These are phyloP conservation scores for Anolis sagrei DNA, from an alignment of 2,113 vertebrate species.

Conservation along the genomic window DNA sequence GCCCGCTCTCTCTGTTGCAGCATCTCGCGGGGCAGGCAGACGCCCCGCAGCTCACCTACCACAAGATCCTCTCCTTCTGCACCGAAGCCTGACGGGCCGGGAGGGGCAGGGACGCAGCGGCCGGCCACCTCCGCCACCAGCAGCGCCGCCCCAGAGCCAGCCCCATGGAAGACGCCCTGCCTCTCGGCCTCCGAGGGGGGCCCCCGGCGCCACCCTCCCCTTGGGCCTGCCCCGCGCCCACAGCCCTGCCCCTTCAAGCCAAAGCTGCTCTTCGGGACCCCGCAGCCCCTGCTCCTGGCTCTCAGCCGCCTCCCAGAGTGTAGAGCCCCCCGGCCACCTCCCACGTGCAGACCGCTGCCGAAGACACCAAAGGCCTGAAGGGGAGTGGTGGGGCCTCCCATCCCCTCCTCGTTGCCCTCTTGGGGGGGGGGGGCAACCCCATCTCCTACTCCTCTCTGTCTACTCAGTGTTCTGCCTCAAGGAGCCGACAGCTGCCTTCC, in stretches of 20 bases:
- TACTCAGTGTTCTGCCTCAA: neutral
- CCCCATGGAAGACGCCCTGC: neutral
- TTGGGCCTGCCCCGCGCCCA: neutral
- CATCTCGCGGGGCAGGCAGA: slow-evolving; percentile 33
- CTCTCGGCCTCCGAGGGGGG: no score
- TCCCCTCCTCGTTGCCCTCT: no score
- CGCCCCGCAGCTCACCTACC: slow-evolving; percentile 61
- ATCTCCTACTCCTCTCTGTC: no score
- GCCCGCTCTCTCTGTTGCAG: slow-evolving; percentile 54
- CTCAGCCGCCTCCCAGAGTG: neutral
- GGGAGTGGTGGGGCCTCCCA: neutral
- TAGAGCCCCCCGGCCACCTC: neutral
- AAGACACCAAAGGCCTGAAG: neutral
- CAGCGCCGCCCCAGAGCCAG: neutral
- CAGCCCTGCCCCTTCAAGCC: neutral
- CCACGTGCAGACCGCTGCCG: neutral
- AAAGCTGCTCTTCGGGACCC: neutral
- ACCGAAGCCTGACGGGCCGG: slow-evolving; percentile 39
- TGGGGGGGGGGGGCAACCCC: no score
- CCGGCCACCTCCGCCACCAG: neutral
- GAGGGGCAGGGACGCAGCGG: neutral
- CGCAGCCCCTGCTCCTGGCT: fast-evolving
- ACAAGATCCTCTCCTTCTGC: slow-evolving; percentile 54
- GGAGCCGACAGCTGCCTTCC: neutral
- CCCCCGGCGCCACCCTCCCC: no score